Percentiles rank a stretch among this genome's conserved stretches.
Conservation (phyloP, 2,797 vertebrate species). For the Thalassophryne amazonica region DNA sequence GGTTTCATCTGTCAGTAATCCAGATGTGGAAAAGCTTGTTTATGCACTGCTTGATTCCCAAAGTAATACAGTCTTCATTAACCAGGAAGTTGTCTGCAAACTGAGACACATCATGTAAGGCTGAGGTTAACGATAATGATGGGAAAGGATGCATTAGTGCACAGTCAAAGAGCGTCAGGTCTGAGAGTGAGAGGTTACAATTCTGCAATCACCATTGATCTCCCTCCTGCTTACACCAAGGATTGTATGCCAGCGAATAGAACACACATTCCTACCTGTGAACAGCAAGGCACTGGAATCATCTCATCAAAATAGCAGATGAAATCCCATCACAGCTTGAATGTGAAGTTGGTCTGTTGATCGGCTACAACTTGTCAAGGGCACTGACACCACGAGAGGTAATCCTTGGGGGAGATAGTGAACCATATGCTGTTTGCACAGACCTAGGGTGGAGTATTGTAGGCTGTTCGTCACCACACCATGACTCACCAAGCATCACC, state of each 20-base stretch:
- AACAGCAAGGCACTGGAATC: neutral
- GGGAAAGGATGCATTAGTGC: no score
- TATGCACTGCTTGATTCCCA: constrained; percentile 1
- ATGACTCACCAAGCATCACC: neutral
- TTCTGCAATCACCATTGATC: no score
- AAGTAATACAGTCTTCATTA: constrained; percentile 7
- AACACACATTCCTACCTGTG: constrained; percentile 16
- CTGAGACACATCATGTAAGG: neutral
- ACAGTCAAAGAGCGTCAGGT: no score
- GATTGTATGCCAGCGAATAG: constrained; percentile 2
- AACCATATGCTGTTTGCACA: neutral
- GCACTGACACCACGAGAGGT: no score
- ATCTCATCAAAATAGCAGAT: neutral
- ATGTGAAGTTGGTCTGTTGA: no score
- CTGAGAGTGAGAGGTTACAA: no score
- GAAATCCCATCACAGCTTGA: no score
- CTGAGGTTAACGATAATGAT: neutral
- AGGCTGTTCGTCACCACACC: neutral
- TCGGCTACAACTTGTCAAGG: no score
- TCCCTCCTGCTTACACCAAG: no score
- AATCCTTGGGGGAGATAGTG: neutral
- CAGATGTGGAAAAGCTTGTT: neutral
- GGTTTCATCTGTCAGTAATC: neutral
- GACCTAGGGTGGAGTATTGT: constrained; percentile 17
- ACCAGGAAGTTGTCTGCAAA: neutral